Evolutionary conservation across 2,113 vertebrate genomes (phyloP).

Genomic region (Ceratotherium simum): DNA sequence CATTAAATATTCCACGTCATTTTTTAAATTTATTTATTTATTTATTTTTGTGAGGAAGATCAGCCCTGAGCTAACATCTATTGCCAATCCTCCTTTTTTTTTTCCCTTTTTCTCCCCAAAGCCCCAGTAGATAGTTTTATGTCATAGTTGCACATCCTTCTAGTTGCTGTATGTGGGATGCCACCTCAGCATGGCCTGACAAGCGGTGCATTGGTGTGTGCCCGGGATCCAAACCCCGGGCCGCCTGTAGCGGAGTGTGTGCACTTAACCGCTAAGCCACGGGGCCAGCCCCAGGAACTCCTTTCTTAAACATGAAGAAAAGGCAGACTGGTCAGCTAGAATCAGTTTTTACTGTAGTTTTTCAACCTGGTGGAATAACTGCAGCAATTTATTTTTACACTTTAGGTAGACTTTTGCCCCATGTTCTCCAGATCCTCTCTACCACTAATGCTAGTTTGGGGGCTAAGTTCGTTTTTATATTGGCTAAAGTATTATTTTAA

Average conservation of each 20-base stretch:
- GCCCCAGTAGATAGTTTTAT: too few relatives aligned
- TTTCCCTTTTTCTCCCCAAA: too few relatives aligned
- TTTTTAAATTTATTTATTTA: neutral
- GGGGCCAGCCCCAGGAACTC: neutral
- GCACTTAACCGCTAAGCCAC: too few relatives aligned
- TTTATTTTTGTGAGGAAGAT: too few relatives aligned
- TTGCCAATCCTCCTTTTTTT: too few relatives aligned
- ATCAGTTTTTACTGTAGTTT: neutral
- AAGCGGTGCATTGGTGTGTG: too few relatives aligned
- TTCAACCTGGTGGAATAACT: neutral
- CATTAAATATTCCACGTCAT: neutral
- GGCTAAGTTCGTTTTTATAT: neutral
- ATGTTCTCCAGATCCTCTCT: neutral
- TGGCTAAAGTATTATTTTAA: neutral
- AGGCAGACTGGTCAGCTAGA: neutral
- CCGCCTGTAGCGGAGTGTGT: too few relatives aligned
- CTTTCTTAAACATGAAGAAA: neutral
- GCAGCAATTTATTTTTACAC: fast-evolving
- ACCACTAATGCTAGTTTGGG: neutral
- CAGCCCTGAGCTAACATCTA: too few relatives aligned
- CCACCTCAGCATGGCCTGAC: too few relatives aligned
- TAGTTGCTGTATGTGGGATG: too few relatives aligned
- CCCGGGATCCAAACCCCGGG: too few relatives aligned
- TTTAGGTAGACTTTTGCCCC: neutral
- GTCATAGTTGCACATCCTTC: too few relatives aligned